These are phyloP conservation scores for Cirrhinus molitorella DNA, from an alignment of 2,797 vertebrate genomes.

Conservation along the genomic window DNA sequence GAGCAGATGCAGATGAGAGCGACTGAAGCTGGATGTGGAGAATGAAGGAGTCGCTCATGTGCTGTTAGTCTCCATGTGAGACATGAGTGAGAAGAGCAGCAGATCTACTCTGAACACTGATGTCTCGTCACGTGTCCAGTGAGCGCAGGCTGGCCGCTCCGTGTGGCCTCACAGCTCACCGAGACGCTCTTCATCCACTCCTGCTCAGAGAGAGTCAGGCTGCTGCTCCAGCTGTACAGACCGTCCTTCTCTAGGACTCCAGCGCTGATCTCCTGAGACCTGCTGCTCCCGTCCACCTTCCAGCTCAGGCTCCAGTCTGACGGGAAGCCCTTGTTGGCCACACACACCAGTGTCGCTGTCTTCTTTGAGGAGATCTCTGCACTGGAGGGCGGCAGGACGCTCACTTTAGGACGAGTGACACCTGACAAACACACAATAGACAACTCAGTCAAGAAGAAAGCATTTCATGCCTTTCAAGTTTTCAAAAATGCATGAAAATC, in stretches of 20 bases:
- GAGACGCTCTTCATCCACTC: constrained; percentile 46
- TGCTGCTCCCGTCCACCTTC: constrained; percentile 61
- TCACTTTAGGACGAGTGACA: constrained; percentile 52
- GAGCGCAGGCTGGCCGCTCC: constrained; percentile 54
- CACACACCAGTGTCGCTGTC: constrained; percentile 62
- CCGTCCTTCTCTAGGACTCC: constrained; percentile 3
- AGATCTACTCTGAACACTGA: constrained; percentile 66
- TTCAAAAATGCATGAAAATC: too few relatives aligned
- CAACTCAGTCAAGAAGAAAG: too few relatives aligned
- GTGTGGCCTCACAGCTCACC: constrained; percentile 57
- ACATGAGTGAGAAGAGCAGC: constrained; percentile 7
- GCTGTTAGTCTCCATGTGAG: neutral
- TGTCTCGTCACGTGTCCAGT: constrained; percentile 52
- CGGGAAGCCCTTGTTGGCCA: constrained; percentile 69
- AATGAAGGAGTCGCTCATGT: too few relatives aligned
- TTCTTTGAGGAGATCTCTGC: constrained; percentile 50
- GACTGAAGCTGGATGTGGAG: too few relatives aligned
- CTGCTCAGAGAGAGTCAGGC: neutral
- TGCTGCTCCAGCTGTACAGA: constrained; percentile 61
- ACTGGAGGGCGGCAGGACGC: constrained; percentile 58
- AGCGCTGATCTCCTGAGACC: constrained; percentile 43
- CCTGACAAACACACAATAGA: constrained; percentile 8
- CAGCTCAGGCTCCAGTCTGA: constrained; percentile 65
- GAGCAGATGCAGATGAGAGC: too few relatives aligned
- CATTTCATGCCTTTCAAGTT: too few relatives aligned